Base-by-base conservation (phyloP, 2,888 invertebrate species). In the Molanna angustata region DNA sequence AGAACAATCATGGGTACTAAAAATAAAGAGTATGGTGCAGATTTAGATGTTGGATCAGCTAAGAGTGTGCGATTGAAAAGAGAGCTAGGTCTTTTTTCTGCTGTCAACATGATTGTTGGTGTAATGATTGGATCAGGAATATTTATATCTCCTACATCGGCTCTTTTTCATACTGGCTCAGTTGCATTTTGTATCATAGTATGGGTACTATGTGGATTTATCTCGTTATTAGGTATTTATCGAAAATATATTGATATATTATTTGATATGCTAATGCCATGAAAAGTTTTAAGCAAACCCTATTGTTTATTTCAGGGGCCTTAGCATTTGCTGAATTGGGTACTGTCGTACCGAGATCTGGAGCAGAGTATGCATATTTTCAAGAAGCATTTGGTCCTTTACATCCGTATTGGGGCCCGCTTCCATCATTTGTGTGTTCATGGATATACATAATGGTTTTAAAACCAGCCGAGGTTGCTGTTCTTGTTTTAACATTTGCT, bases 41-140 rank as follows among this genome's bases (percentile, higher is more conserved):
- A n/a, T 9, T 41, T 40, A 1, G 49, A 50, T 7, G 35, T 14
- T 6, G 50, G 43, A 13, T 48, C 40, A 31, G 71, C 69, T 14
- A 71, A 70, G 55, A 69, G 69, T n/a, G 78, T 86, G 9, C 80
- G 82, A 61, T 78, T 90, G 59, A 85, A 85, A 68, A 73, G 89
- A 61, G 85, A 87, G 67, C 72, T 92, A 43, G 91, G 91, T 1
- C 76, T 92, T 1, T 82, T 89, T 65, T 88, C 90, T 43, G 92
- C 91, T 4, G 80, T 89, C 21, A 89, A 87, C 65, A 79, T 91
- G 60, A 91, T 93, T 60, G 80, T 91, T 9, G 89, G 91, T 46
- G 90, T 91, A 3, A 92, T 92, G 91, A 92, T 93, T 60, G 93
- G 92, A 37, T 91, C 91, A 6, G 93, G 93, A 47, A 90, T 93